Evolutionary conservation across 1,140 invertebrate genomes (phyloP).

Genomic region (Euura lappo): DNA sequence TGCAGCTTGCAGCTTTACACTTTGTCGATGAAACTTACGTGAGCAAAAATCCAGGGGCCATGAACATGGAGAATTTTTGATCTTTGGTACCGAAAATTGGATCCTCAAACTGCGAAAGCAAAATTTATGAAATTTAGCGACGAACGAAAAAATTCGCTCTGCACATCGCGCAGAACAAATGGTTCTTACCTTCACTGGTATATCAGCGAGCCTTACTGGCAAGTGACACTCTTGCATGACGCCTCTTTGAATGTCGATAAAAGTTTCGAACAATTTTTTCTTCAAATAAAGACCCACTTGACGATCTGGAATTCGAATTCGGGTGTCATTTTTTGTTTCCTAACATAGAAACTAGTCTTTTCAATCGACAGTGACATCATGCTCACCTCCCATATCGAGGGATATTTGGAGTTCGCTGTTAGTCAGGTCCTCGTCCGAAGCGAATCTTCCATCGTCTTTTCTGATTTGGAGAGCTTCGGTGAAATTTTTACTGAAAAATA

Average conservation of each 20-base stretch:
- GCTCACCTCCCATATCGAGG: constrained; percentile 76
- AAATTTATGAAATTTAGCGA: not conserved
- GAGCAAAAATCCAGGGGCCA: constrained; percentile 79
- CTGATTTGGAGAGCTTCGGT: constrained; percentile 68
- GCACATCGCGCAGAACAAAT: not conserved
- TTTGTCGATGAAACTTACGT: constrained; percentile 61
- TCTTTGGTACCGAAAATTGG: constrained; percentile 74
- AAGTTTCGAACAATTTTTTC: constrained; percentile 67
- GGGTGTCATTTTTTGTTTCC: too few relatives aligned
- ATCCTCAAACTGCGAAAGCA: constrained; percentile 65
- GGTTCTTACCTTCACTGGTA: constrained; percentile 59
- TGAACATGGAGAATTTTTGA: constrained; percentile 72
- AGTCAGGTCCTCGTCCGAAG: constrained; percentile 58
- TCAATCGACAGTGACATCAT: constrained; percentile 9
- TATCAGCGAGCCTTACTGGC: constrained; percentile 60
- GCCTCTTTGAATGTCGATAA: constrained; percentile 64
- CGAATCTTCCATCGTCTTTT: constrained; percentile 61
- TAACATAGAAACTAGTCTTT: too few relatives aligned
- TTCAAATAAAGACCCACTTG: constrained; percentile 73
- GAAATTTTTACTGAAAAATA: constrained; percentile 79
- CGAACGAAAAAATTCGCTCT: not conserved
- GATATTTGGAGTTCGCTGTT: constrained; percentile 69
- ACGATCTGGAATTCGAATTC: constrained; percentile 64
- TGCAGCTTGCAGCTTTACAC: not conserved
- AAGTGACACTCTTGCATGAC: constrained; percentile 67